Percentiles rank a stretch among this genome's conserved stretches.
Conservation (phyloP, 2,113 vertebrate species). For the Tyto alba region DNA sequence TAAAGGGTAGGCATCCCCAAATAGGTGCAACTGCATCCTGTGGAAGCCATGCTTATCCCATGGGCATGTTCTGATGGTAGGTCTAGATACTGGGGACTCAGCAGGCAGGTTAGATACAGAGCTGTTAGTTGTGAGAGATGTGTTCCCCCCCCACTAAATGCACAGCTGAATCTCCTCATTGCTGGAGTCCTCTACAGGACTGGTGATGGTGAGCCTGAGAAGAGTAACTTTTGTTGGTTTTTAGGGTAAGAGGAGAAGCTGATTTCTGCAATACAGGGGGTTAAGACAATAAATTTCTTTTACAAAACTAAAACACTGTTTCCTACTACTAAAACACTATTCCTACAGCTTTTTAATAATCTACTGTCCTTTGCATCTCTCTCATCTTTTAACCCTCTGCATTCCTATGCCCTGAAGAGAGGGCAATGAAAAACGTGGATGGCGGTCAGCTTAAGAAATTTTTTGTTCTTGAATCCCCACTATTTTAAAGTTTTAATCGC, state of each 20-base stretch:
- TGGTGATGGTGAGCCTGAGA: background rate
- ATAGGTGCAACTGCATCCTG: background rate
- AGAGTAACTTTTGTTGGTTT: background rate
- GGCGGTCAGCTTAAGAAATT: background rate
- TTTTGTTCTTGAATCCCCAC: background rate
- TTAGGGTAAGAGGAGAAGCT: background rate
- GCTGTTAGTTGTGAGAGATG: background rate
- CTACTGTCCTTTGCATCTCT: background rate
- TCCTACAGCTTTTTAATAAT: background rate
- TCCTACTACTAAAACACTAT: background rate
- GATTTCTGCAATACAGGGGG: rapidly evolving
- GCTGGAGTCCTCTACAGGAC: background rate
- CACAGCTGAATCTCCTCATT: background rate
- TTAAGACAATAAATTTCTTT: background rate
- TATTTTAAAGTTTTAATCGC: background rate
- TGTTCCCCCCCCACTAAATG: rapidly evolving
- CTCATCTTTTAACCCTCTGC: background rate
- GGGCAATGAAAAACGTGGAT: background rate
- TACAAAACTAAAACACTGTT: background rate
- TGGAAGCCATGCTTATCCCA: background rate
- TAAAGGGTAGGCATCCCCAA: background rate
- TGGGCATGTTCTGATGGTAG: background rate
- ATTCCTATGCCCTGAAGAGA: background rate
- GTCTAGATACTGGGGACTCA: background rate
- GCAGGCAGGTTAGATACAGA: background rate